These are phyloP conservation scores for Chiroxiphia lanceolata DNA, from an alignment of 2,797 vertebrate genomes.

Conservation along the genomic window DNA sequence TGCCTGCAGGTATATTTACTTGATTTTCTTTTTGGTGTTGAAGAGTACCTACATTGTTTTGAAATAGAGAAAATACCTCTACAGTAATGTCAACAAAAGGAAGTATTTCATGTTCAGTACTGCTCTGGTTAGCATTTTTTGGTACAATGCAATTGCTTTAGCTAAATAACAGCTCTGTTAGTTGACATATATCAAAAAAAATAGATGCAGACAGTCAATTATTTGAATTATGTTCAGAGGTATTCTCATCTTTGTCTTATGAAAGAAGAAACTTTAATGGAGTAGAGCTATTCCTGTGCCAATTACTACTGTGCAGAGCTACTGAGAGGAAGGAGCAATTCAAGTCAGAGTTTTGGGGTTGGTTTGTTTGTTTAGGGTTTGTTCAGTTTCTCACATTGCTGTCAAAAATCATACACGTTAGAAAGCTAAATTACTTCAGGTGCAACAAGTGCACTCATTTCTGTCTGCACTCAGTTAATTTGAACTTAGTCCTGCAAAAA, in stretches of 20 bases:
- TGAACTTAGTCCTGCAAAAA: background rate
- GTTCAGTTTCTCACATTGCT: background rate
- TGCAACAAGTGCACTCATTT: background rate
- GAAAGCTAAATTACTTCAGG: background rate
- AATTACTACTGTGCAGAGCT: slow-evolving; percentile 11
- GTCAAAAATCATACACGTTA: background rate
- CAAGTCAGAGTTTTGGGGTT: background rate
- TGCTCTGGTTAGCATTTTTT: background rate
- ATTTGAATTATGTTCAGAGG: slow-evolving; percentile 18
- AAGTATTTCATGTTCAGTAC: background rate
- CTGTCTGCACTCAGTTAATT: background rate
- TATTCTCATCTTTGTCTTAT: background rate
- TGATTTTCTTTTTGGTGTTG: slow-evolving; percentile 5
- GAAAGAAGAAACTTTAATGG: slow-evolving; percentile 20
- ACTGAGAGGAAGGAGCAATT: background rate
- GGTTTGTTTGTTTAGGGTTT: background rate
- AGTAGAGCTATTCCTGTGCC: background rate
- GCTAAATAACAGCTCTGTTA: background rate
- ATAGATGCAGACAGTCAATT: slow-evolving; percentile 48
- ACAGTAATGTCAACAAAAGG: background rate
- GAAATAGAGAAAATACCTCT: background rate
- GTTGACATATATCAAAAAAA: slow-evolving; percentile 39
- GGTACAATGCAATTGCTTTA: background rate
- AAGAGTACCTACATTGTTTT: background rate
- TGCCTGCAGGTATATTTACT: background rate